A percentile compares a stretch with the other conserved stretches of the same genome.
phyloP scores from a whole-genome alignment of 2,888 invertebrate genomes.

The Griposia aprilina region DNA sequence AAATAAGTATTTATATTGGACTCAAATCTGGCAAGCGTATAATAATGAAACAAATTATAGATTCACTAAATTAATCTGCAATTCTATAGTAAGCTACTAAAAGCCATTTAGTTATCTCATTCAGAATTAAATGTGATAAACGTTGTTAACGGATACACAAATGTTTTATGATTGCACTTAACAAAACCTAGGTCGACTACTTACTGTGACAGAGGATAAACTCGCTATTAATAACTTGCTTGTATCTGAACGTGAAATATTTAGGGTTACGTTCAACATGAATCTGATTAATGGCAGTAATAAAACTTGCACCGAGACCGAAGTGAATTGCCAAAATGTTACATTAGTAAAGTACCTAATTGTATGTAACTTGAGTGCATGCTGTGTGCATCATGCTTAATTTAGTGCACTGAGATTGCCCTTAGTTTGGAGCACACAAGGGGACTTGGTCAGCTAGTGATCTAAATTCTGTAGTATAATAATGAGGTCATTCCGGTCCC shows the following conservation, averaged over 20 bases:
- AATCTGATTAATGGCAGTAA: slow-evolving; percentile 27
- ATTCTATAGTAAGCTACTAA: slow-evolving; percentile 7
- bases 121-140: slow-evolving; percentile 43
- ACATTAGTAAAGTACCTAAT: background rate
- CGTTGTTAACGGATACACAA: slow-evolving; percentile 43
- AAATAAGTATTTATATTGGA: background rate
- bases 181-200: slow-evolving; percentile 60
- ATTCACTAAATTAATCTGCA: background rate
- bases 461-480: slow-evolving; percentile 39
- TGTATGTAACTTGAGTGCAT: slow-evolving; percentile 7
- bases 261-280: slow-evolving; percentile 27
- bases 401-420: slow-evolving; percentile 11
- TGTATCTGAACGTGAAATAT: slow-evolving; percentile 52
- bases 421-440: background rate
- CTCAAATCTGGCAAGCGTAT: background rate
- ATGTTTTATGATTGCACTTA: slow-evolving; percentile 47
- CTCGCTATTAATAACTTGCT: slow-evolving; percentile 48
- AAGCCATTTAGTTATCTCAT: slow-evolving; percentile 28
- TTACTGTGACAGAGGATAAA: slow-evolving; percentile 45
- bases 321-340: background rate
- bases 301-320: slow-evolving; percentile 15
- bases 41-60: slow-evolving; percentile 19
- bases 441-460: slow-evolving; percentile 20
- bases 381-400: background rate
- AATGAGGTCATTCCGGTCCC: slow-evolving; percentile 12